Percentiles rank a stretch among this genome's conserved stretches.
Evolutionary conservation across 1,140 invertebrate species (phyloP).

Genomic region (Drosophila lowei): DNA sequence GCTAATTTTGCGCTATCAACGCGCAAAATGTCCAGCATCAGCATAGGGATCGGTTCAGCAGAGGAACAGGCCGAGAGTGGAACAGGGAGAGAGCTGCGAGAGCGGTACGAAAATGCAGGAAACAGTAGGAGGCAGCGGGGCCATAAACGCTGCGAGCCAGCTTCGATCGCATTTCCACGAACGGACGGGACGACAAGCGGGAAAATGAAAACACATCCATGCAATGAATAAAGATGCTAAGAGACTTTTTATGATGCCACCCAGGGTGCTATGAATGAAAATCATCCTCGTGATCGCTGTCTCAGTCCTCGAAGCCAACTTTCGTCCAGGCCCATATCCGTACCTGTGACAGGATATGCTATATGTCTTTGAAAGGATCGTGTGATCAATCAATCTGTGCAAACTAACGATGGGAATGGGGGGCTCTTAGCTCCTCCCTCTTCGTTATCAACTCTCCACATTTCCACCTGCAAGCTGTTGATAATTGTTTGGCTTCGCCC

Average conservation of each 20-base stretch:
- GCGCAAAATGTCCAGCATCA: conserved; percentile 40
- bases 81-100: not conserved
- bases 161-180: conserved; percentile 53
- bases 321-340: conserved; percentile 22
- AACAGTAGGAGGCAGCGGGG: conserved; percentile 67
- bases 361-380: conserved; percentile 7
- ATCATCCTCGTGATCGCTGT: conserved; percentile 33
- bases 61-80: not conserved
- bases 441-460: not conserved
- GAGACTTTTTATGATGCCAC: conserved; percentile 78
- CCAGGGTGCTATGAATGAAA: conserved; percentile 76
- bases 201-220: conserved; percentile 34
- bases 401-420: conserved; percentile 17
- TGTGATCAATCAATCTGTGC: conserved; percentile 15
- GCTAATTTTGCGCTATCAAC: conserved; percentile 74
- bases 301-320: conserved; percentile 15
- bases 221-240: conserved; percentile 72
- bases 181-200: conserved; percentile 23
- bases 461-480: conserved; percentile 17
- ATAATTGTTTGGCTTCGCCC: too few species aligned
- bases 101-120: conserved; percentile 2
- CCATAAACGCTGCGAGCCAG: conserved; percentile 44
- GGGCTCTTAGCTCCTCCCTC: not conserved
- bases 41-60: conserved; percentile 2
- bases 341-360: conserved; percentile 47